Conservation (phyloP, 2,888 invertebrate species). For the Aspidiotus rigidus region DNA sequence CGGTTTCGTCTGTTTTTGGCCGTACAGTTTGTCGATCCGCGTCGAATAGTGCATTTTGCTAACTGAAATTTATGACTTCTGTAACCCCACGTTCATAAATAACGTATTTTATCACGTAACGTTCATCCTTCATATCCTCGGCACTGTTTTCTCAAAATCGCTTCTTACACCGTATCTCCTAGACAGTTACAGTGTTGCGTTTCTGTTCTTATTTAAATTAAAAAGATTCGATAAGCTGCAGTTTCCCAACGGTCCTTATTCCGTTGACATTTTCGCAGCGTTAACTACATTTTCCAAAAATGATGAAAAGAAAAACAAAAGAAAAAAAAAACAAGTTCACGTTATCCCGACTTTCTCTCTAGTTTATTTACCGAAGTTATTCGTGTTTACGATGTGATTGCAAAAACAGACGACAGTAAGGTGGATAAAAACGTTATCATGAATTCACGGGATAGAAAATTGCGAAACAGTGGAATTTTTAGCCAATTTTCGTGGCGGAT, state of each 20-base stretch:
- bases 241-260: background rate
- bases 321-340: too few relatives aligned
- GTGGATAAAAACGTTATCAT: too few relatives aligned
- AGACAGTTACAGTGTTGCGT: background rate
- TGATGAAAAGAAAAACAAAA: too few relatives aligned
- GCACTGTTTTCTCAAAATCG: conserved; percentile 3
- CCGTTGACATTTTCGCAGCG: background rate
- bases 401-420: too few relatives aligned
- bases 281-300: too few relatives aligned
- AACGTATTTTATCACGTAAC: conserved; percentile 16
- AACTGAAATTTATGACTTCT: conserved; percentile 13
- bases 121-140: conserved; percentile 4
- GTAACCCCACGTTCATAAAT: conserved; percentile 13
- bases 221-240: background rate
- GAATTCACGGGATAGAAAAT: too few relatives aligned
- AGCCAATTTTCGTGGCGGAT: too few relatives aligned
- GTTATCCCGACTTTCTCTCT: too few relatives aligned
- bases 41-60: background rate
- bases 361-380: too few relatives aligned
- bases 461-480: too few relatives aligned
- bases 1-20: conserved; percentile 5
- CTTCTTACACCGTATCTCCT: background rate
- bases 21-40: background rate
- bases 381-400: too few relatives aligned
- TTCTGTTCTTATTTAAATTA: background rate